phyloP scores from a whole-genome alignment of 2,888 invertebrate species.

The Dryococelus australis region DNA sequence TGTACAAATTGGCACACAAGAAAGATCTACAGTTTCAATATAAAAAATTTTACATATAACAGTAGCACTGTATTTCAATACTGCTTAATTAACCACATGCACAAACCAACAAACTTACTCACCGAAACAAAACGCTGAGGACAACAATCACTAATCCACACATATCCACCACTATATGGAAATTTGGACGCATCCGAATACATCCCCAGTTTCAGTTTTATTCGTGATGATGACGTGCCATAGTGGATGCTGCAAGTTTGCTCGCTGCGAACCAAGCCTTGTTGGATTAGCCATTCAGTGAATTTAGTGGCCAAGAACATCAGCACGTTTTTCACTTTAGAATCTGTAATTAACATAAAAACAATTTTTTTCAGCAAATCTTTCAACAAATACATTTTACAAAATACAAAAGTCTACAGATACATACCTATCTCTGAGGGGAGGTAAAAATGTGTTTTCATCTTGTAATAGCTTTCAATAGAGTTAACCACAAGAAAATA shows the following conservation, averaged over 20 bases:
- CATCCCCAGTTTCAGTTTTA: constrained; percentile 82
- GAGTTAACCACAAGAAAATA: too few species aligned
- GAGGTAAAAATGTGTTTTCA: too few species aligned
- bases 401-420: too few species aligned
- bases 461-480: too few species aligned
- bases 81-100: not conserved
- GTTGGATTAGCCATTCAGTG: constrained; percentile 89
- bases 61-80: not conserved
- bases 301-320: constrained; percentile 85
- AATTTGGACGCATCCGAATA: constrained; percentile 86
- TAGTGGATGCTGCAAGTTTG: constrained; percentile 77
- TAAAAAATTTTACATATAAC: too few species aligned
- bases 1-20: too few species aligned
- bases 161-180: constrained; percentile 88
- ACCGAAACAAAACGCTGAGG: constrained; percentile 83
- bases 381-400: not conserved
- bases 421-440: too few species aligned
- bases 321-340: constrained; percentile 81
- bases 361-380: not conserved
- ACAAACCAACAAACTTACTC: constrained; percentile 35
- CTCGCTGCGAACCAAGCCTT: constrained; percentile 80
- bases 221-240: constrained; percentile 54
- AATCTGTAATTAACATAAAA: constrained; percentile 61
- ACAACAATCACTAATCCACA: constrained; percentile 90
- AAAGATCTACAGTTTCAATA: too few species aligned